Percentiles rank a stretch among this genome's conserved stretches.
Conservation (phyloP, 2,113 vertebrate genomes). For the Colinus virginianus region DNA sequence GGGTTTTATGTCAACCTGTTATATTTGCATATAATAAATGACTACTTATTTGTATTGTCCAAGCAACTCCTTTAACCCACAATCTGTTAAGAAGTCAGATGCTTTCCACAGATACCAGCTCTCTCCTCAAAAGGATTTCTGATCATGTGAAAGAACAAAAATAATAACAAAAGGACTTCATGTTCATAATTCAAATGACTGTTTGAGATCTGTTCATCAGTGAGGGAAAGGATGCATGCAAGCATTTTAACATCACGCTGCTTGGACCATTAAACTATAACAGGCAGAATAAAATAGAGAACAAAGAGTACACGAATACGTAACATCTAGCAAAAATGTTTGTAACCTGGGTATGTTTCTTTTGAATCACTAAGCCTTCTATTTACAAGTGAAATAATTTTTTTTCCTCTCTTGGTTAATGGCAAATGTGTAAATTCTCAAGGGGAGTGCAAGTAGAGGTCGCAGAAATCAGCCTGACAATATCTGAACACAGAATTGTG, state of each 20-base stretch:
- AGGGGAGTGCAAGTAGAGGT: not conserved
- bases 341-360: not conserved
- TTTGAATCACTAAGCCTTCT: not conserved
- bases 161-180: not conserved
- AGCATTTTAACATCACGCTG: not conserved
- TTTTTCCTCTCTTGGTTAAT: not conserved
- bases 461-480: not conserved
- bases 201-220: not conserved
- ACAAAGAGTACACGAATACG: not conserved
- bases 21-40: slow-evolving; percentile 70
- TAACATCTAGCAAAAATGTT: not conserved
- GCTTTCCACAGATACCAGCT: slow-evolving; percentile 20
- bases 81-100: slow-evolving; percentile 62
- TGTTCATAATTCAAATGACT: not conserved
- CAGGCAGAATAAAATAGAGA: not conserved
- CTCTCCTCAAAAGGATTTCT: slow-evolving; percentile 34
- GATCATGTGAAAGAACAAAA: slow-evolving; percentile 19
- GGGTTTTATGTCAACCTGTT: slow-evolving; percentile 52
- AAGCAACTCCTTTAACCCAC: not conserved
- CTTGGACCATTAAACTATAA: not conserved
- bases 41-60: slow-evolving; percentile 54
- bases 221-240: not conserved
- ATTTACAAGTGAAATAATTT: not conserved
- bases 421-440: not conserved
- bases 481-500: not conserved